Evolutionary conservation across 1,140 invertebrate genomes (phyloP).

Genomic region (Sinella curviseta): DNA sequence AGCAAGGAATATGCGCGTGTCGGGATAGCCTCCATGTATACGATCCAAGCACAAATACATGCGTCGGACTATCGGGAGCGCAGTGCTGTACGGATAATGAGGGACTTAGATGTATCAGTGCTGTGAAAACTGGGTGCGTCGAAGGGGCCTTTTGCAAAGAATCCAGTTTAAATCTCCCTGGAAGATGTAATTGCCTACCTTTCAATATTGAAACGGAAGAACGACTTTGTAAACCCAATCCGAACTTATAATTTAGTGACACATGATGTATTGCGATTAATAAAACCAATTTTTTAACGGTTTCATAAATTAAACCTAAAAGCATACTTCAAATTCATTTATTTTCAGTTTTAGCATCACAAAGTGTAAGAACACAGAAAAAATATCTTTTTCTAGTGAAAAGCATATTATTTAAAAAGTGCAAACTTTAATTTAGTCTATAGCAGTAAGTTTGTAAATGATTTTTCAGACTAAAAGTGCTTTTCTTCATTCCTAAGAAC

Average conservation of each 20-base stretch:
- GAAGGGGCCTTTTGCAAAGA: slow-evolving; percentile 24
- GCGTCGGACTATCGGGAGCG: slow-evolving; percentile 3
- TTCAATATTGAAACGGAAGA: slow-evolving; percentile 23
- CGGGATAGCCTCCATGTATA: slow-evolving; percentile 14
- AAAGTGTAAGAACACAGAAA: too few relatives aligned
- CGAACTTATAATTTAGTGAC: not conserved
- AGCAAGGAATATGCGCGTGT: slow-evolving; percentile 16
- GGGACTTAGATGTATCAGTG: not conserved
- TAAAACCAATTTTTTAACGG: too few relatives aligned
- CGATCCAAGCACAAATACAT: not conserved
- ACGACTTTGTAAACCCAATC: slow-evolving; percentile 12
- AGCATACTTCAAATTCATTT: too few relatives aligned
- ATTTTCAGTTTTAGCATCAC: too few relatives aligned
- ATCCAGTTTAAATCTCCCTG: not conserved
- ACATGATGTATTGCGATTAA: too few relatives aligned
- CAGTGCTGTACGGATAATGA: slow-evolving; percentile 19
- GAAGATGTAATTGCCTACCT: not conserved
- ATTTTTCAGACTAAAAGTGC: too few relatives aligned
- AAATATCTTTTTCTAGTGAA: too few relatives aligned
- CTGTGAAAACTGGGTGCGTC: slow-evolving; percentile 9
- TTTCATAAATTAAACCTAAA: too few relatives aligned
- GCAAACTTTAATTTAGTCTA: too few relatives aligned
- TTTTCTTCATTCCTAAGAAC: too few relatives aligned
- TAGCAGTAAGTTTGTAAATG: too few relatives aligned
- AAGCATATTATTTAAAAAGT: too few relatives aligned